Evolutionary conservation across 2,797 vertebrate species (phyloP).

Genomic region (Manis crassicaudata): DNA sequence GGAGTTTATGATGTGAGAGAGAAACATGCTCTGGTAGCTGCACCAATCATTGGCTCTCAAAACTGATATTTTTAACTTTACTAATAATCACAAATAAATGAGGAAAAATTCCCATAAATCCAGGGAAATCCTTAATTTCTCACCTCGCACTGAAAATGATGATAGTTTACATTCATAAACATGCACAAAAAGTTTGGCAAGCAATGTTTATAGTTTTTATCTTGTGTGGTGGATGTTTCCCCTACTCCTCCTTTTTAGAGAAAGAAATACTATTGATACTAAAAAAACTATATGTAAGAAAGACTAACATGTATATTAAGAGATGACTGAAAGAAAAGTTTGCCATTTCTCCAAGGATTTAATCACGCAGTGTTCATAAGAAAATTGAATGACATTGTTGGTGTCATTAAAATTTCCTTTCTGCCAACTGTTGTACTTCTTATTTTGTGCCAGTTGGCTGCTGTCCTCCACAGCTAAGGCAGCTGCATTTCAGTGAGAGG

Average conservation of each 20-base stretch:
- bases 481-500: conserved; percentile 42
- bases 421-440: conserved; percentile 45
- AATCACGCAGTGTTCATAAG: conserved; percentile 34
- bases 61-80: not conserved
- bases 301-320: not conserved
- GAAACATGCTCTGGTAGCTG: not conserved
- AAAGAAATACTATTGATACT: not conserved
- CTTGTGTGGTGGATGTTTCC: not conserved
- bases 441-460: conserved; percentile 51
- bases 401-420: conserved; percentile 56
- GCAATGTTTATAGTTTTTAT: not conserved
- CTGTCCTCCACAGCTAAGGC: conserved; percentile 16
- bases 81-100: not conserved
- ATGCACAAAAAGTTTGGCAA: not conserved
- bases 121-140: conserved; percentile 27
- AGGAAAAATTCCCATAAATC: not conserved
- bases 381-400: conserved; percentile 51
- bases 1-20: not conserved
- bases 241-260: not conserved
- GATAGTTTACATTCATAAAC: not conserved
- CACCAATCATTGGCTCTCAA: not conserved
- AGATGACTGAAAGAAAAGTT: not conserved
- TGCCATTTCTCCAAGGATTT: conserved; percentile 19
- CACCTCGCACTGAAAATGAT: not conserved
- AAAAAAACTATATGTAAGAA: conserved; percentile 6